phyloP scores from a whole-genome alignment of 2,888 invertebrate species.

The Drosophila infuscata region DNA sequence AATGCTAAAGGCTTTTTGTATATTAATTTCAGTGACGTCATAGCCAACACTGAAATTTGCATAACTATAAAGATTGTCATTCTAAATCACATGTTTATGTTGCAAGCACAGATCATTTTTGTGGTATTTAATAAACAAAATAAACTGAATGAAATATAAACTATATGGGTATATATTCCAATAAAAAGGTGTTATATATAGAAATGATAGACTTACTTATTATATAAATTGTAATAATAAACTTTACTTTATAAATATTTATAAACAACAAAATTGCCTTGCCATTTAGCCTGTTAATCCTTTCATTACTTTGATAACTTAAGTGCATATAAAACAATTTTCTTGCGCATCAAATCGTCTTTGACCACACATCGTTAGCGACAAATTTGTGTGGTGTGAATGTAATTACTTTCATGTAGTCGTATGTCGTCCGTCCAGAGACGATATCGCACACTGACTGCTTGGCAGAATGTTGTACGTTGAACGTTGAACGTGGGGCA shows the following conservation, averaged over 20 bases:
- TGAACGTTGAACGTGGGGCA: conserved; percentile 23
- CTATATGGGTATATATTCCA: neutral
- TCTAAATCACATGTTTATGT: neutral
- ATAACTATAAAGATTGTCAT: conserved; percentile 13
- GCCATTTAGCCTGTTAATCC: neutral
- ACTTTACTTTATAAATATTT: neutral
- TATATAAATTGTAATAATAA: neutral
- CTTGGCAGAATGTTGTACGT: conserved; percentile 27
- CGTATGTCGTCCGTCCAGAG: conserved; percentile 19
- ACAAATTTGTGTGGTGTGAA: conserved; percentile 63
- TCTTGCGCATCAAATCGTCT: conserved; percentile 2
- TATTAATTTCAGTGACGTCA: neutral
- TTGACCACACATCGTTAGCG: conserved; percentile 34
- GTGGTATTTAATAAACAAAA: neutral
- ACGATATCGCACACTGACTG: conserved; percentile 40
- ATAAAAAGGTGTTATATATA: neutral
- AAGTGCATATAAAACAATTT: neutral
- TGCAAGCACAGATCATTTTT: neutral
- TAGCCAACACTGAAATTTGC: conserved; percentile 18
- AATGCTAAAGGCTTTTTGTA: conserved; percentile 15
- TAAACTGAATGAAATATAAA: neutral
- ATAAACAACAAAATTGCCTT: neutral
- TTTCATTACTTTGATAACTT: neutral
- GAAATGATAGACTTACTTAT: neutral
- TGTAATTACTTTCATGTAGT: conserved; percentile 61